Evolutionary conservation across 2,888 invertebrate species (phyloP), one percentile per base, ranked within the genome.

Genomic region (Eilema depressum): DNA sequence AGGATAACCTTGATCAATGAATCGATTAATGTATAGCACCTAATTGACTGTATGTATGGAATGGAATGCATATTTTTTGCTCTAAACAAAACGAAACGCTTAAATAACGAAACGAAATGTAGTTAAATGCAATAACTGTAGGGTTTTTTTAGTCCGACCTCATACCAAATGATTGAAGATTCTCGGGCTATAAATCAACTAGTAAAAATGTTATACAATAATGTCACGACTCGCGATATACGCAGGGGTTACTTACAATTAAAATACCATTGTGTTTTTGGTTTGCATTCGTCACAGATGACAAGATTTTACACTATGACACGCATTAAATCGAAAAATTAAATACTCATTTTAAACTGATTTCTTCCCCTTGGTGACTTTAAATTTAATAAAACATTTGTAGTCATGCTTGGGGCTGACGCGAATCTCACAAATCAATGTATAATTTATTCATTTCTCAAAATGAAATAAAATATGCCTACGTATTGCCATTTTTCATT

Each of bases 281-380:
- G 30, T 61, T 20, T 33, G 72, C 66, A 77, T 76, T 88, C 85
- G 89, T 84, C 82, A 87, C 85, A 88, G 88, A 70, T 75, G 83
- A 84, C 79, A 83, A 79, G 72, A 77, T 82, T 83, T 83, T 82
- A 79, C 76, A 80, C 74, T 84, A 83, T 85, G 84, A 84, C 74
- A 86, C 83, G 87, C 84, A 60, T 84, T 82, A 77, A 75, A 89
- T 87, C 86, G 82, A 85, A 85, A 88, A 86, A 88, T 88, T 85
- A 85, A 87, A 86, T 89, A 87, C 85, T 88, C 85, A 86, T 87
- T 83, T 86, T 83, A 81, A 81, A 83, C 78, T 74, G 73, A 25
- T 63, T 26, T 2, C 20, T 64, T 64, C 26, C 26, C 47, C 37
- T 63, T 26, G 25, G 17, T 25, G n/a, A 41, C 26, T 17, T 41